Base-by-base conservation (phyloP, 2,888 invertebrate genomes). In the Cyrtodaria siliqua region DNA sequence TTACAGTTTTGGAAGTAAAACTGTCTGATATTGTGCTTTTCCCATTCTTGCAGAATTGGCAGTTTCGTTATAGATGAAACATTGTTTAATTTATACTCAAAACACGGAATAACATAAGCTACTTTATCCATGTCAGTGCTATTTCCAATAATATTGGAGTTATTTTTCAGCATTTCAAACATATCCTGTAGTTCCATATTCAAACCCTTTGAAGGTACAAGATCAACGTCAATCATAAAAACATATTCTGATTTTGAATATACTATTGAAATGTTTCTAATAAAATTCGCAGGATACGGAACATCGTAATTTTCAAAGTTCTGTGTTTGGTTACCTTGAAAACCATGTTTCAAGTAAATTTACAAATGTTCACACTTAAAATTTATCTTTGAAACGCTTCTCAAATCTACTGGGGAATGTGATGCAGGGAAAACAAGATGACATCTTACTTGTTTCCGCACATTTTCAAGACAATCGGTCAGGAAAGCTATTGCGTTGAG, bases 101-200 rank as follows among this genome's bases (percentile, higher is more conserved):
- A 95, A 1, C 93, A 93, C 42, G 95, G 94, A 33, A 95, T 91
- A 9, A 95, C 94, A 90, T 93, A 94, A 8, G 93, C 94, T 80
- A 91, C 74, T 86, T 87, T 59, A 85, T 86, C 63, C 26, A 49
- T 8, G 12, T n/a, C n/a, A n/a, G n/a, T n/a, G n/a, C n/a, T n/a
- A n/a, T n/a, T 40, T 18, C 59, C 52, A n/a, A 23, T 18, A 50
- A 16, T 23, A 20, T 61, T 53, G 18, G n/a, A n/a, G n/a, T n/a
- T n/a, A n/a, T n/a, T n/a, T n/a, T n/a, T n/a, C 26, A 53, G 70
- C 38, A 72, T 56, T 38, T 68, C 20, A n/a, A 80, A 33, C 55
- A 82, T 79, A 9, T 64, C 40, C 2, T 52, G 29, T 52, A 86
- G 84, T n/a, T 76, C 60, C 26, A 29, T n/a, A 18, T 50, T 26